Evolutionary conservation across 2,888 invertebrate species (phyloP), one percentile per base, ranked within the genome.

Genomic region (Choristoneura rosaceana): DNA sequence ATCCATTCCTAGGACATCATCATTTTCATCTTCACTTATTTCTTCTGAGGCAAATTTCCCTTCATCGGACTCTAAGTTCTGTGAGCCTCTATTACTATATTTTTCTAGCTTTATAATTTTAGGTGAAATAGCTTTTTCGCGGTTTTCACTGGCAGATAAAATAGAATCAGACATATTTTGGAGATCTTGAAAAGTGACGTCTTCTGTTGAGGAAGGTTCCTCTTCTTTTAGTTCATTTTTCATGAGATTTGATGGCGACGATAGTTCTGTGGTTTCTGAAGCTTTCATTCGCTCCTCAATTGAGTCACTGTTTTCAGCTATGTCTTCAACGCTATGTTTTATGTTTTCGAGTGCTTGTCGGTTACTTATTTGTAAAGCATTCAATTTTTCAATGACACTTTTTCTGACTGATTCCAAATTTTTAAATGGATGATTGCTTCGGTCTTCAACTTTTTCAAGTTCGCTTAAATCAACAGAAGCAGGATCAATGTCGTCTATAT

Each of bases 81-180:
- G 33, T 12, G 65, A 60, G 12, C 14, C 33, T 38, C 14, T 7
- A 14, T 7, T 41, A 4, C 3, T 10, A n/a, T 33, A 2, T n/a
- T 25, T 34, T 45, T 45, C n/a, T 17, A 2, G 14, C n/a, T 10
- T 25, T 25, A 33, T 34, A 52, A 58, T 68, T 50, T 33, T 58
- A 12, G 15, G 33, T 25, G n/a, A n/a, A 61, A 15, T 41, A 50
- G 17, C 17, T 38, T 45, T 14, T 17, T 62, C 65, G 0, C 55
- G 43, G 12, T 47, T 74, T 69, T 63, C 61, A 61, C 67, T 70
- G 66, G 76, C 81, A 45, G 76, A 75, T 69, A 91, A 79, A 76
- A 91, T 80, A 17, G 84, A 82, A 80, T 91, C 80, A 5, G 91
- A 90, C 76, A 89, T 81, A 25, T 84, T 81, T 81, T 92, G 90